phyloP scores from a whole-genome alignment of 2,113 vertebrate genomes.

The Daboia siamensis region DNA sequence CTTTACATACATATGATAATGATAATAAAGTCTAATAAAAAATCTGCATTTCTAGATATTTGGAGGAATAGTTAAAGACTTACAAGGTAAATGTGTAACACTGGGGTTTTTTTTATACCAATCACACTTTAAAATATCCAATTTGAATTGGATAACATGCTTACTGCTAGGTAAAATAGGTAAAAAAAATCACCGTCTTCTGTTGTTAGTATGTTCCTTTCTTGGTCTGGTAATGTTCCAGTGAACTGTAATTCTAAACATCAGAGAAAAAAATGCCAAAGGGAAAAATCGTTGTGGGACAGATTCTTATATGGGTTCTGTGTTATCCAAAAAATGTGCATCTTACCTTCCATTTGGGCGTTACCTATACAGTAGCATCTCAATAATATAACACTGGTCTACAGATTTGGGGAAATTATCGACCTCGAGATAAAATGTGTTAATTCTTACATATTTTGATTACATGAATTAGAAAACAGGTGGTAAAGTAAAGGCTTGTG shows the following conservation, averaged over 20 bases:
- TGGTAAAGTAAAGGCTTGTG: too few relatives aligned
- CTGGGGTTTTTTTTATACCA: not conserved
- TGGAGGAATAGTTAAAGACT: not conserved
- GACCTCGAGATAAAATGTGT: too few relatives aligned
- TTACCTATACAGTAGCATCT: not conserved
- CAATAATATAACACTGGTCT: not conserved
- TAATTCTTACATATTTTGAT: too few relatives aligned
- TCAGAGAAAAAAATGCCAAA: constrained; percentile 41
- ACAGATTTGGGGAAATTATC: too few relatives aligned
- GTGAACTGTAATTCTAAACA: not conserved
- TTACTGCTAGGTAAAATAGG: not conserved
- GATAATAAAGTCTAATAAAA: constrained; percentile 13
- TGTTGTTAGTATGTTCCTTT: not conserved
- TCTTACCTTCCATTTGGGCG: not conserved
- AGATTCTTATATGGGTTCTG: constrained; percentile 24
- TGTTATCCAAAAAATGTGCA: not conserved
- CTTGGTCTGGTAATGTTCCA: not conserved
- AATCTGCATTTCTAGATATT: constrained; percentile 5
- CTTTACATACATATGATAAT: constrained; percentile 3
- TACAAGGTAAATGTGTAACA: not conserved
- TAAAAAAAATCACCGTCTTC: too few relatives aligned
- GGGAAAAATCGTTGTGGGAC: not conserved
- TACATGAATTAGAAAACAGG: too few relatives aligned
- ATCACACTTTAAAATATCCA: not conserved
- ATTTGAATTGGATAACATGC: not conserved